phyloP scores from a whole-genome alignment of 2,888 invertebrate species.

The Mimachlamys varia region DNA sequence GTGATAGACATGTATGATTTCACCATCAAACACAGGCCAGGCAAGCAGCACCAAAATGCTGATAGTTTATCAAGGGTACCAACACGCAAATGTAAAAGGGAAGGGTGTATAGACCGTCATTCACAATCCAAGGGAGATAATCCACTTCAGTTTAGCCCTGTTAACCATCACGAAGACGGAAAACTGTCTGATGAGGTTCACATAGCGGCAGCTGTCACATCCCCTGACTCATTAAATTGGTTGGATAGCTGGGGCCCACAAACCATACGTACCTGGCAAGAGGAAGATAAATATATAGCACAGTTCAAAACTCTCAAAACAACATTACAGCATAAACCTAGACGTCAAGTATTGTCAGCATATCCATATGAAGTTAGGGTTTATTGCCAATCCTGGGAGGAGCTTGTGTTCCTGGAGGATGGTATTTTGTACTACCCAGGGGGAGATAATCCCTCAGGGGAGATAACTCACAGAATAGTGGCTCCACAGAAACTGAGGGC shows the following conservation, averaged over 20 bases:
- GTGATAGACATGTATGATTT: background rate
- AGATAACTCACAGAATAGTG: slow-evolving; percentile 40
- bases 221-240: too few relatives aligned
- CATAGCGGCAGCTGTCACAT: too few relatives aligned
- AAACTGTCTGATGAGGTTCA: too few relatives aligned
- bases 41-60: background rate
- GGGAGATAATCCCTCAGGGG: background rate
- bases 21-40: background rate
- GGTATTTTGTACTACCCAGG: background rate
- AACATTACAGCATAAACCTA: background rate
- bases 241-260: too few relatives aligned
- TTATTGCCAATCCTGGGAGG: background rate
- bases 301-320: background rate
- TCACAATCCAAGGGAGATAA: background rate
- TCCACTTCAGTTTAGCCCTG: background rate
- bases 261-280: too few relatives aligned
- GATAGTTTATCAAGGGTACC: background rate
- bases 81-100: background rate
- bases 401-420: background rate
- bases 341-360: background rate
- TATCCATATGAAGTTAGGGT: background rate
- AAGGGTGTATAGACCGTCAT: background rate
- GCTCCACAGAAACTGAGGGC: slow-evolving; percentile 47
- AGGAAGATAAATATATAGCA: background rate
- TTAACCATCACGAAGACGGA: too few relatives aligned